These are phyloP conservation scores for Cosmia trapezina DNA, from an alignment of 2,888 invertebrate species.

Conservation along the genomic window DNA sequence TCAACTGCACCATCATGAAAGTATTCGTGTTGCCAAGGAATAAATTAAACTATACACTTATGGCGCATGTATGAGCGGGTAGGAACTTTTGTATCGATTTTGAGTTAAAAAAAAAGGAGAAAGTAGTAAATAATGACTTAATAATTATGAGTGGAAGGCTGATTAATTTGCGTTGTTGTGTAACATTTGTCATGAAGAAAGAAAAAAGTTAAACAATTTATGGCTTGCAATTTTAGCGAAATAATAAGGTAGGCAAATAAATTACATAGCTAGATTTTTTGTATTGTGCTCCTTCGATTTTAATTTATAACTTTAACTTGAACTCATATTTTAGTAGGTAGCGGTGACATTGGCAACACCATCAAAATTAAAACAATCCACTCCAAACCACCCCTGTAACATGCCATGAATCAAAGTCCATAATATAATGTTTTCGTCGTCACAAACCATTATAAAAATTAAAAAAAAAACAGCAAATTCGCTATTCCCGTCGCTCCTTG, in stretches of 20 bases:
- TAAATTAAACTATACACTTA: slow-evolving; percentile 71
- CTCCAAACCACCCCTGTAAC: not conserved
- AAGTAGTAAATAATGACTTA: slow-evolving; percentile 39
- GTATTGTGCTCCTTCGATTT: not conserved
- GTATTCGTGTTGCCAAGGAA: slow-evolving; percentile 76
- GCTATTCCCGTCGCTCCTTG: slow-evolving; percentile 55
- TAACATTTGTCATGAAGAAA: slow-evolving; percentile 4
- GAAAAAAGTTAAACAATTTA: not conserved
- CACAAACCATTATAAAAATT: slow-evolving; percentile 56
- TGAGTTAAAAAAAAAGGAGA: slow-evolving; percentile 22
- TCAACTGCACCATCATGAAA: slow-evolving; percentile 77
- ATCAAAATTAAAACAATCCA: not conserved
- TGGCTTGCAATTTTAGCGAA: slow-evolving; percentile 6
- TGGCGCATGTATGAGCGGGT: slow-evolving; percentile 22
- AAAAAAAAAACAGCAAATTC: slow-evolving; percentile 58
- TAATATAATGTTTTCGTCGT: slow-evolving; percentile 7
- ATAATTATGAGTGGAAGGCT: slow-evolving; percentile 33
- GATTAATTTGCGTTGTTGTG: slow-evolving; percentile 22
- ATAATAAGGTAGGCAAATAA: slow-evolving; percentile 4
- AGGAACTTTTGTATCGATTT: slow-evolving; percentile 37
- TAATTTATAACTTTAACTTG: not conserved
- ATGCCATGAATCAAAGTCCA: slow-evolving; percentile 24
- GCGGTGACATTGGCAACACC: not conserved
- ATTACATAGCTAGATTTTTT: not conserved
- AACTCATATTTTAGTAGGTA: not conserved